phyloP scores from a whole-genome alignment of 2,888 invertebrate species.

The Tenodera sinensis region DNA sequence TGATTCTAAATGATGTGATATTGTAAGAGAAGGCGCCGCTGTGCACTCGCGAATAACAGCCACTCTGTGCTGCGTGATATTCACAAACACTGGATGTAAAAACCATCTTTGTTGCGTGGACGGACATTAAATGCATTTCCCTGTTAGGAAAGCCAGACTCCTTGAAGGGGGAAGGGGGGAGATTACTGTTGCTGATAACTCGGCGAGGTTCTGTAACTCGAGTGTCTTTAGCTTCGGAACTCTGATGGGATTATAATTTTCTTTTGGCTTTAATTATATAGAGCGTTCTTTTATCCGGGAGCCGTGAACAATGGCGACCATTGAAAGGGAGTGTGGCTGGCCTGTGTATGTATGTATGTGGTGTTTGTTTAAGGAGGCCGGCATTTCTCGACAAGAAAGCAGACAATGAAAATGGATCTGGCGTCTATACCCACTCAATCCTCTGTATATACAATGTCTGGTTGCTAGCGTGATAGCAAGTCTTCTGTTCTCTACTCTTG shows the following conservation, averaged over 20 bases:
- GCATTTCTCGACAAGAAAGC: constrained; percentile 19
- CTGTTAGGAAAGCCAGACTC: background rate
- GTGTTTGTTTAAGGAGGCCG: constrained; percentile 25
- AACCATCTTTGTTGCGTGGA: background rate
- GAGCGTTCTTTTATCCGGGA: constrained; percentile 14
- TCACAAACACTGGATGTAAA: background rate
- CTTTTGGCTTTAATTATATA: constrained; percentile 16
- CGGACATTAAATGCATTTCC: background rate
- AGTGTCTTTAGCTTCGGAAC: background rate
- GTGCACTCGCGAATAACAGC: background rate
- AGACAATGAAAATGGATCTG: constrained; percentile 29
- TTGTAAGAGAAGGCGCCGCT: background rate
- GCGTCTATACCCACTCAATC: constrained; percentile 26
- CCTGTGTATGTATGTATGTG: background rate
- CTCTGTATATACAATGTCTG: constrained; percentile 27
- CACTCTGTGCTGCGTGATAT: background rate
- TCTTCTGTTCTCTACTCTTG: background rate
- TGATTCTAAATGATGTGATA: too few relatives aligned
- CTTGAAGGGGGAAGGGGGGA: background rate
- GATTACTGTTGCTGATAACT: background rate
- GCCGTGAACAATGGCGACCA: constrained; percentile 1
- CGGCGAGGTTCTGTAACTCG: background rate
- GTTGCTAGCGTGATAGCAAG: background rate
- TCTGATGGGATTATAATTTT: constrained; percentile 13
- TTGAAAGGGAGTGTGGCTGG: constrained; percentile 3